Base-by-base conservation (phyloP, 1,140 invertebrate species). In the Hesperophylax magnus region DNA sequence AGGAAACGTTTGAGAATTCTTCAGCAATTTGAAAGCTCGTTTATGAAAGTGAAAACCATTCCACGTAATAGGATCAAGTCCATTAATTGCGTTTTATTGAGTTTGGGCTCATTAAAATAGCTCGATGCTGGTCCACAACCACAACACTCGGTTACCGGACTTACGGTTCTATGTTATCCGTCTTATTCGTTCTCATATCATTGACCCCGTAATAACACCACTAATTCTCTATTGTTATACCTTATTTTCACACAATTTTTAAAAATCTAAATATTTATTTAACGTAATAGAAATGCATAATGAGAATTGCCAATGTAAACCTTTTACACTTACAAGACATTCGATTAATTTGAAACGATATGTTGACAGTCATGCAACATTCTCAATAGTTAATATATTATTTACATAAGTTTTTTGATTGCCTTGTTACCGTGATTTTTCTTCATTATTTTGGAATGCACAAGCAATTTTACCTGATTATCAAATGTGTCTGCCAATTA, bases 21-120 rank as follows among this genome's bases (percentile, higher is more conserved):
- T 75, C 72, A 14, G 53, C 58, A 75, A 75, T 75, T 75, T 58
- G 72, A 75, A 75, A 58, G 72, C 53, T 27, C 72, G 56, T 75
- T 75, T 75, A 58, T 58, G 72, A 75, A 75, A 72, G 56, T 75
- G 56, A 75, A 75, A 60, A 58, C 72, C 56, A 75, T 75, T 75
- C 24, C 72, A 56, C 24, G 56, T 75, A 75, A 75, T 75, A 75
- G 56, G 72, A 56, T 60, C 72, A 75, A 75, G 53, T 31, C 72
- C 72, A 60, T 75, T 75, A 56, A 60, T 56, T 60, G 72, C 56
- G 53, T 58, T 75, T 75, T 75, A 75, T 75, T 72, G 52, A 54
- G 69, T 22, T 54, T 75, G 72, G 72, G 31, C 56, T 60, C 72
- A 75, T 75, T 75, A 75, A 75, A 31, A 60, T 27, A n/a, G 63